phyloP scores from a whole-genome alignment of 2,113 vertebrate species.

The Datnioides undecimradiatus region DNA sequence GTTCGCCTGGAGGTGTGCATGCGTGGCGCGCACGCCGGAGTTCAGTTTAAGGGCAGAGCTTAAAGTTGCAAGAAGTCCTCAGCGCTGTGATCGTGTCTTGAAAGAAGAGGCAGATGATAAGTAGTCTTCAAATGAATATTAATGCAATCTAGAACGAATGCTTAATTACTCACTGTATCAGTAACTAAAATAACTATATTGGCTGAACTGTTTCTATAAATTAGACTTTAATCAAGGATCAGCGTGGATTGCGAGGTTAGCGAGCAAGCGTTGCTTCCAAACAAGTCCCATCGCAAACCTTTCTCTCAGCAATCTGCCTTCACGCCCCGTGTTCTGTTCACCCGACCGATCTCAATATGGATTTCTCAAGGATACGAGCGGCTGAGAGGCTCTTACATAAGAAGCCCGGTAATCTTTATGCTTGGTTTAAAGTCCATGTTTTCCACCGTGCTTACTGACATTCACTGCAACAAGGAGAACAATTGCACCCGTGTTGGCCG shows the following conservation, averaged over 20 bases:
- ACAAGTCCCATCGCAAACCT: constrained; percentile 21
- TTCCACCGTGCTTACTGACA: constrained; percentile 49
- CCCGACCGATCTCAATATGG: constrained; percentile 47
- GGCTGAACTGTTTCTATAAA: neutral
- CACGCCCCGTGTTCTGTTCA: constrained; percentile 26
- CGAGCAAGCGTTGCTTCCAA: constrained; percentile 5
- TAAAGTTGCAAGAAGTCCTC: constrained; percentile 22
- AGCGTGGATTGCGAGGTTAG: neutral
- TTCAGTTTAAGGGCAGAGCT: constrained; percentile 37
- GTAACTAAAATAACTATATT: constrained; percentile 1
- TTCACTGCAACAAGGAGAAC: constrained; percentile 42
- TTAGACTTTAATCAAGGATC: constrained; percentile 2
- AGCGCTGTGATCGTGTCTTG: constrained; percentile 18
- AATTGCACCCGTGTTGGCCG: neutral
- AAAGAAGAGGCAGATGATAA: constrained; percentile 21
- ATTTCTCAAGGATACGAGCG: constrained; percentile 44
- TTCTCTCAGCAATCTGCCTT: neutral
- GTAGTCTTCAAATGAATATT: constrained; percentile 46
- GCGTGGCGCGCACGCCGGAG: neutral
- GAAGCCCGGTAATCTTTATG: constrained; percentile 36
- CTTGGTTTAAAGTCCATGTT: constrained; percentile 49
- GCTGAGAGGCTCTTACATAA: constrained; percentile 31
- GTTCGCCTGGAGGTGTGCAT: constrained; percentile 33
- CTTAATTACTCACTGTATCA: constrained; percentile 17
- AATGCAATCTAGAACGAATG: constrained; percentile 23